Conservation (phyloP, 1,140 invertebrate genomes). For the Aphelinus atriplicis region DNA sequence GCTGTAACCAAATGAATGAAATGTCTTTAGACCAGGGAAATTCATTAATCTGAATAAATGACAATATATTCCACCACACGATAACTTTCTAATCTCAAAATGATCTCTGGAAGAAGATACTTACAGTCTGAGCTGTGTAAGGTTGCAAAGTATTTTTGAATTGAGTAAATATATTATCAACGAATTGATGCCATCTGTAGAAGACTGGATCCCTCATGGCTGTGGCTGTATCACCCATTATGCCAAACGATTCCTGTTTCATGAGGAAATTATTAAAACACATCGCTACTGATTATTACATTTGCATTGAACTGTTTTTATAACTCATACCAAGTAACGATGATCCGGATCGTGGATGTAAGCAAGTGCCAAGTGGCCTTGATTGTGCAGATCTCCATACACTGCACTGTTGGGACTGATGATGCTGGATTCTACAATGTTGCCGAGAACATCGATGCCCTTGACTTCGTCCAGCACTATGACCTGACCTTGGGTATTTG, state of each 20-base stretch:
- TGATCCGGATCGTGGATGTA: slow-evolving; percentile 79
- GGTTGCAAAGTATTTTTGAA: slow-evolving; percentile 76
- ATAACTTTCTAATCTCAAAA: no score
- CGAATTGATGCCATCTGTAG: slow-evolving; percentile 83
- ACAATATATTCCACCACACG: no score
- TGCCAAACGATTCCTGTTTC: slow-evolving; percentile 57
- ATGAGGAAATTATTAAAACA: background rate
- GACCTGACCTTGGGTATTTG: slow-evolving; percentile 63
- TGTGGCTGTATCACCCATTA: slow-evolving; percentile 77
- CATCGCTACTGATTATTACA: no score
- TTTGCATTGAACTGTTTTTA: background rate
- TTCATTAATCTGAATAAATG: no score
- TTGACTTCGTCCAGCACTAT: slow-evolving; percentile 71
- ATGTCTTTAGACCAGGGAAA: background rate
- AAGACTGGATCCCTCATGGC: slow-evolving; percentile 87
- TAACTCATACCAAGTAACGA: slow-evolving; percentile 69
- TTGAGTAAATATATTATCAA: slow-evolving; percentile 82
- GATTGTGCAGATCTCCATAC: slow-evolving; percentile 81
- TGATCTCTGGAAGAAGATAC: no score
- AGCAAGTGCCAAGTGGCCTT: slow-evolving; percentile 74
- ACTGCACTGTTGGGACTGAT: slow-evolving; percentile 74
- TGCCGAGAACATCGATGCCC: slow-evolving; percentile 84
- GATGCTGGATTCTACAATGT: slow-evolving; percentile 78
- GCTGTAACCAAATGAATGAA: slow-evolving; percentile 55
- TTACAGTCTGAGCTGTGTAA: slow-evolving; percentile 65